Base-by-base conservation (phyloP, 1,140 invertebrate species). In the Argopecten irradians region DNA sequence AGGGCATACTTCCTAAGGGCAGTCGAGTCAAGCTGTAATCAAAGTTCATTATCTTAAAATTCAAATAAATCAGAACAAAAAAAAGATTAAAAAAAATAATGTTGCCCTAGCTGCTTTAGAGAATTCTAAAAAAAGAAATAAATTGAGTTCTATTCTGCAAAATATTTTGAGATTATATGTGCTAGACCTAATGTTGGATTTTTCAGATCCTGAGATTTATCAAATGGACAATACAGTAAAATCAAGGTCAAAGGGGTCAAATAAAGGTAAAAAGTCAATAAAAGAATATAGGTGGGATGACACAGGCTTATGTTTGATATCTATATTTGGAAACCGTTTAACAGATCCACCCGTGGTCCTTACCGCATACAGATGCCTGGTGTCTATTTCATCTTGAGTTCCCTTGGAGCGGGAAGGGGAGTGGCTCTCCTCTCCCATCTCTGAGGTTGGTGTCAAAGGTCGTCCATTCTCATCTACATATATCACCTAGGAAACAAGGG, bases 1-100 rank as follows among this genome's bases (percentile, higher is more conserved):
- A 93, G 91, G 0, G 93, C 94, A 91, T 95, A 94, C 85, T 94
- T 93, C 85, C 92, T 89, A 35, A 95, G 89, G 9, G 94, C 92
- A 46, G 88, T 89, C 16, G 92, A 91, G 89, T 95, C 93, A 82
- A 95, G 91, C 94, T 95, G 89, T 28, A 90, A 90, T 19, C 19
- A 34, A 85, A 83, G 28, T 32, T 71, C 16, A 86, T 33, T 85
- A 55, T 35, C 13, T 34, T 35, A 13, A 43, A 0, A 88, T 88
- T 22, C n/a, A 28, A 84, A 87, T 84, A 0, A 14, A 19, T n/a
- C 55, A 7, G 13, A 82, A 82, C 55, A 82, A 82, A 82, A 82
- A 7, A 5, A 9, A n/a, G 8, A 82, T 82, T 82, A n/a, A n/a
- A 82, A 82, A 82, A 82, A 2, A 82, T 82, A 7, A 8, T n/a